Base-by-base conservation (phyloP, 2,797 vertebrate genomes). In the Rhyacichthys aspro region DNA sequence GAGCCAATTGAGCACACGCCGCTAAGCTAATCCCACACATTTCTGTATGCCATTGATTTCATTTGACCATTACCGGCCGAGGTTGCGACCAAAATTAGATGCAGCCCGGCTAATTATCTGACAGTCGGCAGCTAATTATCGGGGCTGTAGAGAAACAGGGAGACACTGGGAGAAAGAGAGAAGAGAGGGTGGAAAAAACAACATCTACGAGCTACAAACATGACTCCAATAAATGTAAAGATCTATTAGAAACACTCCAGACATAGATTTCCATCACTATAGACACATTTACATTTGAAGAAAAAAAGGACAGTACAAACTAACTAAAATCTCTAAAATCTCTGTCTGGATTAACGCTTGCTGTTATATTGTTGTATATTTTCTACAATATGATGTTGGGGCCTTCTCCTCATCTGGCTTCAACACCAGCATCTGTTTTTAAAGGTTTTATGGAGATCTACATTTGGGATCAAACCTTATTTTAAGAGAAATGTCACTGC, bases 61-160 rank as follows among this genome's bases (percentile, higher is more conserved):
- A 85, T 88, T 86, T 85, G 82, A 88, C 86, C 85, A 81, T 85
- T 79, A 84, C 81, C 68, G 75, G 82, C 76, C 55, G 74, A 86
- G 86, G 88, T 88, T 85, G 85, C 56, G 87, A 90, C 84, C 86
- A 87, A 85, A 87, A 88, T 85, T 81, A 87, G 85, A 87, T 78
- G 86, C 86, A 81, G 81, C 63, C 72, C 44, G 76, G 70, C 77
- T 88, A 90, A 90, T 89, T 87, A 88, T 83, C 86, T 81, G 81
- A 86, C 87, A 83, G 86, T 85, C 76, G 67, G 79, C 77, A 62
- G 84, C 86, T 86, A 88, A 90, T 90, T 88, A 89, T 82, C 83
- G 38, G 41, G 15, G 67, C 81, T 72, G 78, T 36, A 59, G 74
- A 8, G 65, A 81, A 67, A 65, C 68, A 54, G 56, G 48, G 70